These are phyloP conservation scores for Forbesichthys agassizii DNA, from an alignment of 2,113 vertebrate genomes.

Conservation along the genomic window DNA sequence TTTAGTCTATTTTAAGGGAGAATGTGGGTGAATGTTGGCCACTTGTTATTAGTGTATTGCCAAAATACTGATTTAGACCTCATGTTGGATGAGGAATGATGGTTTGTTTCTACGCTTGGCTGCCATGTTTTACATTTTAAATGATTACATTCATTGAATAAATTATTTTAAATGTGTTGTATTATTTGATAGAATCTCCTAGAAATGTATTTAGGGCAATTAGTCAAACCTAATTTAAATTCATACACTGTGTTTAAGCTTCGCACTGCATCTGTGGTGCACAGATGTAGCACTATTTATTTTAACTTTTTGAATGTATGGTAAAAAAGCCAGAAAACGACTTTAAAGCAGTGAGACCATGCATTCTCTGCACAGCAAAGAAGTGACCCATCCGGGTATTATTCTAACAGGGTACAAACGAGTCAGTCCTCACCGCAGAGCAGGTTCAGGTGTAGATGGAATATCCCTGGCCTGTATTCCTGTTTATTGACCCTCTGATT, in stretches of 20 bases:
- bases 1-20: conserved; percentile 30
- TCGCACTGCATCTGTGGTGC: too few relatives aligned
- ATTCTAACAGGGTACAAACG: background rate
- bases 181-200: too few relatives aligned
- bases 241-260: too few relatives aligned
- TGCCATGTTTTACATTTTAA: too few relatives aligned
- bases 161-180: too few relatives aligned
- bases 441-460: conserved; percentile 58
- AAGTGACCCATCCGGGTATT: background rate
- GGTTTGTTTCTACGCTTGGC: too few relatives aligned
- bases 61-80: background rate
- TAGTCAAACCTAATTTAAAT: too few relatives aligned
- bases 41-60: background rate
- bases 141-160: too few relatives aligned
- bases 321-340: background rate
- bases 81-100: too few relatives aligned
- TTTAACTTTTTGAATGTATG: background rate
- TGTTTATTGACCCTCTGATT: conserved; percentile 81
- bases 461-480: conserved; percentile 63
- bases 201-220: too few relatives aligned
- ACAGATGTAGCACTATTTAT: too few relatives aligned
- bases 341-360: background rate
- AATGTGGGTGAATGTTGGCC: conserved; percentile 14
- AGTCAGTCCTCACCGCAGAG: conserved; percentile 40
- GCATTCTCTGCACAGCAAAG: background rate